Conservation (phyloP, 2,888 invertebrate species). For the Orchesellides sinensis region DNA sequence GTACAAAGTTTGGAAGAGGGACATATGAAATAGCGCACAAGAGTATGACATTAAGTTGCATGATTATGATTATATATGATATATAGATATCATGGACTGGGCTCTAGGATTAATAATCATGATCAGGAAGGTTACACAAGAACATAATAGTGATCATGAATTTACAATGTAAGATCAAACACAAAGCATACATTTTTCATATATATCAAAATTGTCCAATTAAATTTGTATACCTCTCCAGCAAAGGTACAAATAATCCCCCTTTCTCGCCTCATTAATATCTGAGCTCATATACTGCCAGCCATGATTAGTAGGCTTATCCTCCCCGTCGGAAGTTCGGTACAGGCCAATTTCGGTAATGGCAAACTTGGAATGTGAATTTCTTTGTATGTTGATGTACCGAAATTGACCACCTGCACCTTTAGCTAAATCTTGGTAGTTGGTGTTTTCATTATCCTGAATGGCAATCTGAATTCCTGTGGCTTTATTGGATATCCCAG, state of each 20-base stretch:
- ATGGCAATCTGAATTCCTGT: neutral
- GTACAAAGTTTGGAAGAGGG: too few species aligned
- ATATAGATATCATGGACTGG: too few species aligned
- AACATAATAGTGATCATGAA: too few species aligned
- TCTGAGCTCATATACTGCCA: neutral
- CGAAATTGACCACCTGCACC: neutral
- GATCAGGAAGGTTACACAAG: too few species aligned
- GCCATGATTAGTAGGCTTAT: neutral
- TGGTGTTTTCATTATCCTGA: neutral
- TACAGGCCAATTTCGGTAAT: constrained; percentile 1
- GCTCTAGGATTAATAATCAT: too few species aligned
- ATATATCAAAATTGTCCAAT: too few species aligned
- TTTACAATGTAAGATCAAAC: too few species aligned
- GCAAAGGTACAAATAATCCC: neutral
- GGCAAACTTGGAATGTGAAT: neutral
- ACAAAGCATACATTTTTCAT: too few species aligned
- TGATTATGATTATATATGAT: too few species aligned
- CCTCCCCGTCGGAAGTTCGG: neutral
- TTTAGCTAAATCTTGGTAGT: neutral
- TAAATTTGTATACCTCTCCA: too few species aligned
- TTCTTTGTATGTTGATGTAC: neutral
- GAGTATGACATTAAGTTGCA: too few species aligned
- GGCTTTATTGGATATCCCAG: neutral
- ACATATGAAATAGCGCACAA: too few species aligned
- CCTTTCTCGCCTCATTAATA: neutral